Evolutionary conservation across 2,113 vertebrate genomes (phyloP).

Genomic region (Leucoraja erinaceus): DNA sequence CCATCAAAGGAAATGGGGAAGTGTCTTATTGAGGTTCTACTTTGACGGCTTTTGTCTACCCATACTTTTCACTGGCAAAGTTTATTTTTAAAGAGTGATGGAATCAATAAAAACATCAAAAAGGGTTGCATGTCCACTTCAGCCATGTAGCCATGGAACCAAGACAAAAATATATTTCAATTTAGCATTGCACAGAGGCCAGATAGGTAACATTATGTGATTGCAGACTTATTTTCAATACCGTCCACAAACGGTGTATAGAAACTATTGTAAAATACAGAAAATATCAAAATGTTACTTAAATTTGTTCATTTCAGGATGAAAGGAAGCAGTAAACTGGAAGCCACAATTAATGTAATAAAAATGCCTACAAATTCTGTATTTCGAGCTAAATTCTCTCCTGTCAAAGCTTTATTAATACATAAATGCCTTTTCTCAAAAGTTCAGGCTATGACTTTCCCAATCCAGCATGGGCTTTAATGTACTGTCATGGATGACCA

Average conservation of each 20-base stretch:
- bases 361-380: neutral
- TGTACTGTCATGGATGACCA: neutral
- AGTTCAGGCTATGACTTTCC: neutral
- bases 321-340: neutral
- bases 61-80: neutral
- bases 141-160: neutral
- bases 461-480: neutral
- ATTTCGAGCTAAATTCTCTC: neutral
- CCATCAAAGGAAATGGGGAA: neutral
- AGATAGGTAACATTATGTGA: neutral
- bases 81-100: neutral
- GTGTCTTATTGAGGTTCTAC: too few relatives aligned
- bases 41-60: neutral
- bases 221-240: neutral
- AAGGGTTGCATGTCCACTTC: neutral
- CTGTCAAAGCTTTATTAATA: neutral
- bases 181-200: neutral
- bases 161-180: constrained; percentile 11
- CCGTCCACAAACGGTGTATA: neutral
- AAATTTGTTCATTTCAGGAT: neutral
- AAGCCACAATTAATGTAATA: neutral
- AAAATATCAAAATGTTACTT: neutral
- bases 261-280: neutral
- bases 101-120: neutral
- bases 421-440: neutral